Evolutionary conservation across 2,113 vertebrate species (phyloP), one percentile per base, ranked within the genome.

Genomic region (Ochotona curzoniae): DNA sequence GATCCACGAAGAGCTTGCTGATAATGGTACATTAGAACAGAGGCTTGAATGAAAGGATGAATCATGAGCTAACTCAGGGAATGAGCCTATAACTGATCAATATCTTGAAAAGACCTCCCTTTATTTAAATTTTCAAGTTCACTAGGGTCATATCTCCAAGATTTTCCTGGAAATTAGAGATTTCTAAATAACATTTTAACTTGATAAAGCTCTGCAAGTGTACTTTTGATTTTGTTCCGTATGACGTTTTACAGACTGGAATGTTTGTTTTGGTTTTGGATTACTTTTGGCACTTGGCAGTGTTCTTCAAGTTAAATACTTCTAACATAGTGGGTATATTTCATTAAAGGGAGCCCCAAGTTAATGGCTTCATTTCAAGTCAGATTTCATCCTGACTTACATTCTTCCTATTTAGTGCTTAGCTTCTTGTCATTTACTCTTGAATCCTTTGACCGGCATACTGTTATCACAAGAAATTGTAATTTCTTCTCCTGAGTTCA

Each of bases 121-220:
- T 28, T 85, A 0, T 82, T 30, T 44, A 11, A 76, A 7, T 73
- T 88, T 92, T 21, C 25, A 87, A 18, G n/a, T 10, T 85, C 12
- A 66, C 14, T 44, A 89, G 44, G 21, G 66, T 88, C 23, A 67
- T 82, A 6, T 90, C 30, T 23, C 51, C 69, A 87, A 54, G 18
- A 71, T 78, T 93, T 87, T 93, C 54, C 28, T 81, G 57, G 79
- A 38, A 90, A 51, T 69, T 93, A 21, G 69, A 92, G 73, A 90
- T 61, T 71, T 81, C n/a, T 80, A 81, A 63, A 17, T 70, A 81
- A 12, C 23, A 17, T 88, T 93, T 95, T 49, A 13, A 17, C 25
- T 90, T 75, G 32, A 51, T 38, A 91, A 89, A 47, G 83, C 78
- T 92, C 30, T 85, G 21, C 17, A 1, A 47, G 23, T 82, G 57